phyloP scores from a whole-genome alignment of 2,113 vertebrate genomes.

The Rhizomys pruinosus region DNA sequence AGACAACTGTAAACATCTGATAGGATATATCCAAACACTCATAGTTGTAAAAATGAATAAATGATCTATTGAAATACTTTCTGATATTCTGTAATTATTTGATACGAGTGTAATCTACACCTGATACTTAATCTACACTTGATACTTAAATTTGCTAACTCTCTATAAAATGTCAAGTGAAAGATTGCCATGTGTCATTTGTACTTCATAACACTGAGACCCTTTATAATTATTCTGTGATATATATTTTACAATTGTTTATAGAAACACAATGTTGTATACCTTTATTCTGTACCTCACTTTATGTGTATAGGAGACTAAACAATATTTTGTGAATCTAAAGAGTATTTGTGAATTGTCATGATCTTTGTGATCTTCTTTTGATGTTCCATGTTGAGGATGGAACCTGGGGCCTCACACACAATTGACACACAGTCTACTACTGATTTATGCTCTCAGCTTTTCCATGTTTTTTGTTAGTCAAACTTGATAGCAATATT shows the following conservation, averaged over 20 bases:
- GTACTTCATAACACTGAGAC: background rate
- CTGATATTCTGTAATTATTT: background rate
- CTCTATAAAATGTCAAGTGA: background rate
- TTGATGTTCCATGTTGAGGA: background rate
- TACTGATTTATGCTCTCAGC: background rate
- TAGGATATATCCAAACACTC: background rate
- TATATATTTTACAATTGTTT: background rate
- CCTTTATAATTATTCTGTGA: slow-evolving; percentile 1
- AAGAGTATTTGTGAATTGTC: background rate
- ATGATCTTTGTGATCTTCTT: background rate
- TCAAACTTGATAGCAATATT: background rate
- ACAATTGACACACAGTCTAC: background rate
- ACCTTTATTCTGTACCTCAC: background rate
- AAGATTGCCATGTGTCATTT: background rate
- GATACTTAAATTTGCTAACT: background rate
- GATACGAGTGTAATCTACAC: no score
- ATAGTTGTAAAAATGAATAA: background rate
- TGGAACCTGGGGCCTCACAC: background rate
- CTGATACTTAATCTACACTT: background rate
- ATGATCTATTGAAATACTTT: background rate
- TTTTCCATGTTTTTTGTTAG: background rate
- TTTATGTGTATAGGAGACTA: slow-evolving; percentile 4
- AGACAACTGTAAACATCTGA: background rate
- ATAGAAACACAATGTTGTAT: background rate
- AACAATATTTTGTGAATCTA: background rate